A percentile compares a stretch with the other conserved stretches of the same genome.
These are phyloP conservation scores for Mythimna lalbum DNA, from an alignment of 2,888 invertebrate genomes.

Conservation along the genomic window DNA sequence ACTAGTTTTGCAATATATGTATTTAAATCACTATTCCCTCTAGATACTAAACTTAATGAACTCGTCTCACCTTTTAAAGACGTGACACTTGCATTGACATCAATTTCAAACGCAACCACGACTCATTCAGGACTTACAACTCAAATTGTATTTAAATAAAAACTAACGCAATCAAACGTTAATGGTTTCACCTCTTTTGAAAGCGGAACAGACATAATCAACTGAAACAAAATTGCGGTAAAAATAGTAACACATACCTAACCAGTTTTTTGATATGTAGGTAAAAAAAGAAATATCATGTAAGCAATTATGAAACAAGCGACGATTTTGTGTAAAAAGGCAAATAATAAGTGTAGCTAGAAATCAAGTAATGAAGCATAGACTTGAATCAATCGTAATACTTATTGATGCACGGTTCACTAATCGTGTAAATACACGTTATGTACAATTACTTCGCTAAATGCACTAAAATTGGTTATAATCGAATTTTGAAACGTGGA, in stretches of 20 bases:
- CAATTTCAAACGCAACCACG: constrained; percentile 31
- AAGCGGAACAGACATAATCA: constrained; percentile 48
- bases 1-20: constrained; percentile 61
- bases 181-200: constrained; percentile 40
- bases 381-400: constrained; percentile 45
- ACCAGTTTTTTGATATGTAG: constrained; percentile 41
- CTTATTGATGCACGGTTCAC: constrained; percentile 39
- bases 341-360: constrained; percentile 47
- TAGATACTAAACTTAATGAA: constrained; percentile 44
- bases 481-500: constrained; percentile 45
- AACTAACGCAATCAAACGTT: constrained; percentile 4
- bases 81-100: constrained; percentile 57
- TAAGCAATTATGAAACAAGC: constrained; percentile 41
- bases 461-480: constrained; percentile 35
- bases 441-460: constrained; percentile 49
- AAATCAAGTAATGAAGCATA: constrained; percentile 58
- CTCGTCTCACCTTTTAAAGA: constrained; percentile 46
- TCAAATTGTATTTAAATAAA: constrained; percentile 20
- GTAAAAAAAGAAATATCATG: constrained; percentile 38
- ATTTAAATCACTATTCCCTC: constrained; percentile 50
- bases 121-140: constrained; percentile 27
- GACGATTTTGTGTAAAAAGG: constrained; percentile 42
- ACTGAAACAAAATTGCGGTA: constrained; percentile 33
- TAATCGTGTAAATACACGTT: constrained; percentile 49
- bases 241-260: constrained; percentile 41